Evolutionary conservation across 1,140 invertebrate genomes (phyloP), one percentile per base, ranked within the genome.

Genomic region (Aphis craccivora): DNA sequence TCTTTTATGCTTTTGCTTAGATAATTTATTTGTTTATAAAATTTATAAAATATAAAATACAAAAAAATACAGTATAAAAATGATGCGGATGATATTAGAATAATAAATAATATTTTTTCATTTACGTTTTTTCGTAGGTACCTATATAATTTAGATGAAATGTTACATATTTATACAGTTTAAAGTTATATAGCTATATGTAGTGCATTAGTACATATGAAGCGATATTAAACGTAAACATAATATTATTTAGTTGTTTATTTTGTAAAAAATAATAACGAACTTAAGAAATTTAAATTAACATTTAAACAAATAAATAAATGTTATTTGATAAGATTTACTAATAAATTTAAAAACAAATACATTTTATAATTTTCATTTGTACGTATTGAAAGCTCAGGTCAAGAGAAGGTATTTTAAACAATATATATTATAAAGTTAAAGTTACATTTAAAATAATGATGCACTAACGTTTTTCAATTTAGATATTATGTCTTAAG

Each of bases 81-180:
- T 76, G 1, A 18, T 76, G 14, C 5, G 14, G 60, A 18, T 76
- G 6, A 76, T 76, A 76, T 76, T 76, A 76, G 60, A n/a, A n/a
- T 76, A 30, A 76, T 76, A 76, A 76, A 76, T 76, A 6, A 76
- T 76, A 76, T 76, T 76, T 76, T 67, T 76, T 76, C 60, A 76
- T 76, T n/a, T 76, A 76, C 14, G n/a, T 76, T 76, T 76, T 76
- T 35, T 5, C n/a, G n/a, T n/a, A n/a, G n/a, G n/a, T n/a, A 76
- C 18, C 14, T 76, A 76, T n/a, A n/a, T n/a, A n/a, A n/a, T 76
- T 76, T 76, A 76, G 30, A 35, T 76, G n/a, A 76, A 30, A n/a
- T 18, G 30, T 67, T 30, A 76, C 30, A n/a, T n/a, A 76, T n/a
- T 76, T 6, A 76, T 76, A 18, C 4, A 5, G 60, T 76, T 76